These are phyloP conservation scores for Helobdella robusta DNA, from an alignment of 2,888 invertebrate species.

Conservation along the genomic window DNA sequence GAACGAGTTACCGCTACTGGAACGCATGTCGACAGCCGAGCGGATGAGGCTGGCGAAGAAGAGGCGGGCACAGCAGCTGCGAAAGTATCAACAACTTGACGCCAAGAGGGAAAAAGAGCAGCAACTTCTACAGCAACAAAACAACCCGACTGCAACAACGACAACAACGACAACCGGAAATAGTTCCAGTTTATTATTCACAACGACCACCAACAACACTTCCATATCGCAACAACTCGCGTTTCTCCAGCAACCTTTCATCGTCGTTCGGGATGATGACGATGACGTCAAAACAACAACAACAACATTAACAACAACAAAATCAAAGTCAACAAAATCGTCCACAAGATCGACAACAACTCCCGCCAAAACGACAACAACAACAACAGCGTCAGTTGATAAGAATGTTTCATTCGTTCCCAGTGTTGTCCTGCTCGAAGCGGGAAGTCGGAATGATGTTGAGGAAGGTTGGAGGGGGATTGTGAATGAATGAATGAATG, in stretches of 20 bases:
- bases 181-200: too few relatives aligned
- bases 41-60: constrained; percentile 70
- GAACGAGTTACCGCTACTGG: constrained; percentile 47
- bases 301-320: background rate
- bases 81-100: constrained; percentile 70
- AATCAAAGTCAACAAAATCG: background rate
- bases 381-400: constrained; percentile 22
- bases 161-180: too few relatives aligned
- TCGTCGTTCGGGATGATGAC: too few relatives aligned
- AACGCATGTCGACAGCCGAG: constrained; percentile 88
- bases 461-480: constrained; percentile 72
- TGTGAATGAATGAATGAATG: background rate
- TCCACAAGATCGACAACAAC: background rate
- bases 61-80: constrained; percentile 73
- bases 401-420: constrained; percentile 52
- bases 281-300: background rate
- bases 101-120: constrained; percentile 51
- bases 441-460: constrained; percentile 90
- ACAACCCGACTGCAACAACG: constrained; percentile 29
- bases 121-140: background rate
- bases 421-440: constrained; percentile 88
- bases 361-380: background rate
- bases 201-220: too few relatives aligned
- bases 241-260: too few relatives aligned
- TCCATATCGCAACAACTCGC: too few relatives aligned